Percentiles rank a stretch among this genome's conserved stretches.
These are phyloP conservation scores for Lycocerus yunnanus DNA, from an alignment of 2,888 invertebrate genomes.

Conservation along the genomic window DNA sequence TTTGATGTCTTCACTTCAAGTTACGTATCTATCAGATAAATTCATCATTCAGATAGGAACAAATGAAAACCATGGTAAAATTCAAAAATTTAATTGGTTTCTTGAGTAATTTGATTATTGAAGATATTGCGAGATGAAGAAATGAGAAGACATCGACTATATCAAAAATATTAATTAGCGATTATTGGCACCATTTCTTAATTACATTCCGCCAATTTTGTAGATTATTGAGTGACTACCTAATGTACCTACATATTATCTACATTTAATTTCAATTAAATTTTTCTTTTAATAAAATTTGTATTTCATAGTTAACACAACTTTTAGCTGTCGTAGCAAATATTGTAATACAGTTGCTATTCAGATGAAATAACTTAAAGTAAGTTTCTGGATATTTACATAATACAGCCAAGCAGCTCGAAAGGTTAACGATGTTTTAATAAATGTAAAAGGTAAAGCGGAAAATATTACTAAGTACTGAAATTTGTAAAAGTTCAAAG, in stretches of 20 bases:
- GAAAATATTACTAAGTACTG: neutral
- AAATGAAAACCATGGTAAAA: too few species aligned
- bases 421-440: neutral
- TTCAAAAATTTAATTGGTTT: too few species aligned
- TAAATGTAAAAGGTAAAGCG: neutral
- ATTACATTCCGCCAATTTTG: too few species aligned
- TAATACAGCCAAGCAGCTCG: neutral
- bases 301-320: neutral
- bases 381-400: neutral
- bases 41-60: too few species aligned
- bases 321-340: neutral
- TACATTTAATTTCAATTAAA: neutral
- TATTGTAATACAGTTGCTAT: neutral
- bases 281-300: neutral
- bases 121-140: too few species aligned
- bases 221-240: too few species aligned
- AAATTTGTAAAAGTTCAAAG: neutral
- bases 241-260: too few species aligned
- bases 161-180: too few species aligned
- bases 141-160: too few species aligned
- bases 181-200: neutral
- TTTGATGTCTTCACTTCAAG: too few species aligned
- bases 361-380: neutral
- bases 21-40: too few species aligned
- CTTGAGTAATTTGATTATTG: too few species aligned